These are phyloP conservation scores for Lathamus discolor DNA, from an alignment of 2,113 vertebrate genomes.

Conservation along the genomic window DNA sequence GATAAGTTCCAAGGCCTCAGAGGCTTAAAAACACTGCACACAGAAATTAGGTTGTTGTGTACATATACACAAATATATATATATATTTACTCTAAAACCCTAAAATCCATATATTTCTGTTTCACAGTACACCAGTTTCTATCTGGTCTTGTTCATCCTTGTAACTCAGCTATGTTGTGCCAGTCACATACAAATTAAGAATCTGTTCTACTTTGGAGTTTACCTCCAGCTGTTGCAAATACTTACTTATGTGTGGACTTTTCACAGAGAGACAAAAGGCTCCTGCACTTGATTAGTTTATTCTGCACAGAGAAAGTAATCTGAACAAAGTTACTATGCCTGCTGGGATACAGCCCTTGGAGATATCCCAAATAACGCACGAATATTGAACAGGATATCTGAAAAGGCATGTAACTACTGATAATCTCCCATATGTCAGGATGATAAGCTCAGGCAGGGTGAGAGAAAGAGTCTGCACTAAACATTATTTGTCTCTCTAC, in stretches of 20 bases:
- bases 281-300: not conserved
- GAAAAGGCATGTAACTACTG: not conserved
- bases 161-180: not conserved
- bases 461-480: not conserved
- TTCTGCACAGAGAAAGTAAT: not conserved
- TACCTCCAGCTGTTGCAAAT: not conserved
- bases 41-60: not conserved
- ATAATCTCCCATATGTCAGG: slow-evolving; percentile 5
- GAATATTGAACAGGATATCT: not conserved
- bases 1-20: not conserved
- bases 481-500: not conserved
- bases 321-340: not conserved
- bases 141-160: not conserved
- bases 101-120: not conserved
- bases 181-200: not conserved
- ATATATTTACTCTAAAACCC: not conserved
- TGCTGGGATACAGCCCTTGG: not conserved
- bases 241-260: not conserved
- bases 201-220: not conserved
- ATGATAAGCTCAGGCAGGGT: not conserved
- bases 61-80: not conserved
- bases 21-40: not conserved
- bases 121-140: not conserved
- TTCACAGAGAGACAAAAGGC: not conserved
- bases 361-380: not conserved